A percentile compares a stretch with the other conserved stretches of the same genome.
Conservation (phyloP, 2,888 invertebrate genomes). For the Incurvaria masculella region DNA sequence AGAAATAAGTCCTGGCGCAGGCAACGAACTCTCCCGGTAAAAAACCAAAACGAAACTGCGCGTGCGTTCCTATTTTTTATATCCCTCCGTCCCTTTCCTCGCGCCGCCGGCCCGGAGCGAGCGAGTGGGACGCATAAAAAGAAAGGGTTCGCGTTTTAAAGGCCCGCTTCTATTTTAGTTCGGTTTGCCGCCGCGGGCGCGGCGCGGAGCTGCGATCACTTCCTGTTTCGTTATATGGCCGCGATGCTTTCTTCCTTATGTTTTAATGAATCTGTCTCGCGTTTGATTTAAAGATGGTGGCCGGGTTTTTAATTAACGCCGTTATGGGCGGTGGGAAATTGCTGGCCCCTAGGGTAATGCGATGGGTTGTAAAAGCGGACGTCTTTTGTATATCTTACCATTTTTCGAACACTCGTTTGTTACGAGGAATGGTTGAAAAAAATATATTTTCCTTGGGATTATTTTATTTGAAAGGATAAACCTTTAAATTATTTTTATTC, state of each 20-base stretch:
- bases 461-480: too few relatives aligned
- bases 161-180: slow-evolving; percentile 32
- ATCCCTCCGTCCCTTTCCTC: slow-evolving; percentile 32
- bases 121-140: slow-evolving; percentile 36
- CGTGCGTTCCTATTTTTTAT: slow-evolving; percentile 52
- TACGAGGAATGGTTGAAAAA: too few relatives aligned
- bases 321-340: slow-evolving; percentile 20
- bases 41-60: slow-evolving; percentile 38
- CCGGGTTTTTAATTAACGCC: slow-evolving; percentile 39
- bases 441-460: too few relatives aligned
- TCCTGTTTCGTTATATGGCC: slow-evolving; percentile 34
- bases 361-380: too few relatives aligned
- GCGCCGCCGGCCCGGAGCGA: slow-evolving; percentile 25
- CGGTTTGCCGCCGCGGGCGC: slow-evolving; percentile 32
- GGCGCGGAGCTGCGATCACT: slow-evolving; percentile 30
- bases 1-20: not conserved
- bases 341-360: not conserved
- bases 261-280: slow-evolving; percentile 24
- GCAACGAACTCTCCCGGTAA: not conserved
- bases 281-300: slow-evolving; percentile 24
- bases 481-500: too few relatives aligned
- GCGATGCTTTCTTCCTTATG: slow-evolving; percentile 28
- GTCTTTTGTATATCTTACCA: too few relatives aligned
- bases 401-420: too few relatives aligned
- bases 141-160: slow-evolving; percentile 41